phyloP scores from a whole-genome alignment of 2,888 invertebrate genomes.

The Phoenoteleia sp. region DNA sequence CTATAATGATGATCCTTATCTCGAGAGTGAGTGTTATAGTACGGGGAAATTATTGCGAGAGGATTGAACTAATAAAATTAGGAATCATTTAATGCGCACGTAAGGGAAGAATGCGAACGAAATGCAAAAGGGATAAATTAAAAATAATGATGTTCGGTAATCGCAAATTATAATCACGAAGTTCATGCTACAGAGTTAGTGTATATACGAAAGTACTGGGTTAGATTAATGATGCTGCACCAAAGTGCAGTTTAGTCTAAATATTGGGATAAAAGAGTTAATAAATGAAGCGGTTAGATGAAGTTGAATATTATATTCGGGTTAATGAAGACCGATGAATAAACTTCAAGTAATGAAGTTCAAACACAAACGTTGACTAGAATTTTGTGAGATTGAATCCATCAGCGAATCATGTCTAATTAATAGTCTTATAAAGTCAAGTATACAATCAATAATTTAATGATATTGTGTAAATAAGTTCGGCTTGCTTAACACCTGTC shows the following conservation, averaged over 20 bases:
- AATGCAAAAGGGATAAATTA: background rate
- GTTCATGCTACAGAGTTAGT: too few relatives aligned
- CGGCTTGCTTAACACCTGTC: background rate
- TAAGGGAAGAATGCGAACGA: background rate
- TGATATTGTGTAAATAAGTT: background rate
- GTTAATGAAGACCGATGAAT: background rate
- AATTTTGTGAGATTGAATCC: too few relatives aligned
- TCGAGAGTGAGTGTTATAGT: constrained; percentile 8
- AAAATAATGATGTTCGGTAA: constrained; percentile 5
- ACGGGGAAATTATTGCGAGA: background rate
- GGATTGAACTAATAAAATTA: constrained; percentile 19
- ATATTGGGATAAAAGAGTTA: background rate
- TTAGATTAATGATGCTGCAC: background rate
- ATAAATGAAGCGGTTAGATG: background rate
- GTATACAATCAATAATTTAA: background rate
- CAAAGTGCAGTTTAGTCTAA: background rate
- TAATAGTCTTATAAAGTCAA: too few relatives aligned
- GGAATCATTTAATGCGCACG: constrained; percentile 2
- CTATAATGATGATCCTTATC: constrained; percentile 40
- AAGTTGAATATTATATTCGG: background rate
- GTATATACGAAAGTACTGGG: background rate
- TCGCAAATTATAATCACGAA: background rate
- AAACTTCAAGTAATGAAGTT: background rate
- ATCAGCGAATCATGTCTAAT: too few relatives aligned
- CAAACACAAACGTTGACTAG: background rate